Conservation (phyloP, 2,113 vertebrate species). For the Cepphus grylle region DNA sequence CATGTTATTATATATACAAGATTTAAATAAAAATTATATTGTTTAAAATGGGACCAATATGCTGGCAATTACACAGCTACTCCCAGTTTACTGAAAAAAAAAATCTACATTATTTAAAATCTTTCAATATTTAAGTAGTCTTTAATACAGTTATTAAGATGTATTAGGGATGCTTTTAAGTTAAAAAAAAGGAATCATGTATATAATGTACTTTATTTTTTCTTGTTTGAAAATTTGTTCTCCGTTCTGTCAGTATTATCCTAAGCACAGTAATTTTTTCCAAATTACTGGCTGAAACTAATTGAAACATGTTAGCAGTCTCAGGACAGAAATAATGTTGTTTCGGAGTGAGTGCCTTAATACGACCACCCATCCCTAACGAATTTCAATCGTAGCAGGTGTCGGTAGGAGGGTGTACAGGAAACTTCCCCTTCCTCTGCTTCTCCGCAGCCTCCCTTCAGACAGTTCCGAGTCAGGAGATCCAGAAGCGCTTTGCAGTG, state of each 20-base stretch:
- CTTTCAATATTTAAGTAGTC: constrained; percentile 68
- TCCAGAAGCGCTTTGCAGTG: background rate
- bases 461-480: background rate
- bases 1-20: constrained; percentile 72
- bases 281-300: background rate
- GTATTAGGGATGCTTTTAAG: constrained; percentile 55
- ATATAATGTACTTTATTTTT: constrained; percentile 64
- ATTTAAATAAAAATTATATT: constrained; percentile 73
- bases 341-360: constrained; percentile 69
- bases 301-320: constrained; percentile 39
- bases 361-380: background rate
- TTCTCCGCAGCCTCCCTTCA: background rate
- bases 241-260: constrained; percentile 22
- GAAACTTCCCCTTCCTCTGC: background rate
- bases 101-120: constrained; percentile 75
- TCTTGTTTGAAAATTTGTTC: constrained; percentile 35
- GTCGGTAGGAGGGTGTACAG: background rate
- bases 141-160: constrained; percentile 59
- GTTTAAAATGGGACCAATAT: constrained; percentile 77
- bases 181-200: constrained; percentile 42
- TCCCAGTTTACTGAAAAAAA: constrained; percentile 66
- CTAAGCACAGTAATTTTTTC: constrained; percentile 9
- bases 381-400: background rate
- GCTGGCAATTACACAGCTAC: constrained; percentile 61
- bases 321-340: constrained; percentile 26